phyloP scores from a whole-genome alignment of 2,888 invertebrate species.

The Tetranychus piercei region DNA sequence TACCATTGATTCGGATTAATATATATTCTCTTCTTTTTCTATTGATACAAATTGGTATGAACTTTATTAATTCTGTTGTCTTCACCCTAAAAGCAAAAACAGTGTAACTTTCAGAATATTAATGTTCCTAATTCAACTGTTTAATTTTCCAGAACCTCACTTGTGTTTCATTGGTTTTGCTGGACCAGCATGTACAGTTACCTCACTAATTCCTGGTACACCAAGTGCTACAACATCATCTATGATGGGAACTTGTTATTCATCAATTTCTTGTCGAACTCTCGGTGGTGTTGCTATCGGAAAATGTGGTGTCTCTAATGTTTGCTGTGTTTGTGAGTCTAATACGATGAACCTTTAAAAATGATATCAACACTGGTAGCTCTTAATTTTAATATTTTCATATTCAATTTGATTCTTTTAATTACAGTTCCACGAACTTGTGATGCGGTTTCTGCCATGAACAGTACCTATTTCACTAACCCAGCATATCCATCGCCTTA shows the following conservation, averaged over 20 bases:
- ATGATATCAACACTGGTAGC: background rate
- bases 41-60: background rate
- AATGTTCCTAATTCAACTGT: background rate
- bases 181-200: constrained; percentile 20
- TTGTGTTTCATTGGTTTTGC: background rate
- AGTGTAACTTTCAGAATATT: background rate
- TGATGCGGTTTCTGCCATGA: constrained; percentile 54
- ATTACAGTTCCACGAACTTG: constrained; percentile 35
- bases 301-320: constrained; percentile 24
- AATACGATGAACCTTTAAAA: background rate
- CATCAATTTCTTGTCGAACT: constrained; percentile 24
- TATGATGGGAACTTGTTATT: constrained; percentile 24
- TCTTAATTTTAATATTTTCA: background rate
- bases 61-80: background rate
- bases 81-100: background rate
- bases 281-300: constrained; percentile 27
- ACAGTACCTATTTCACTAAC: constrained; percentile 70
- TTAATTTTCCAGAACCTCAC: background rate
- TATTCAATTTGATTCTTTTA: background rate
- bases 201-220: constrained; percentile 19
- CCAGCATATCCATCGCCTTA: constrained; percentile 31
- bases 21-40: background rate
- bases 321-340: constrained; percentile 27
- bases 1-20: background rate
- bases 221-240: constrained; percentile 7